Evolutionary conservation across 2,797 vertebrate genomes (phyloP).

Genomic region (Sebastes goodei): DNA sequence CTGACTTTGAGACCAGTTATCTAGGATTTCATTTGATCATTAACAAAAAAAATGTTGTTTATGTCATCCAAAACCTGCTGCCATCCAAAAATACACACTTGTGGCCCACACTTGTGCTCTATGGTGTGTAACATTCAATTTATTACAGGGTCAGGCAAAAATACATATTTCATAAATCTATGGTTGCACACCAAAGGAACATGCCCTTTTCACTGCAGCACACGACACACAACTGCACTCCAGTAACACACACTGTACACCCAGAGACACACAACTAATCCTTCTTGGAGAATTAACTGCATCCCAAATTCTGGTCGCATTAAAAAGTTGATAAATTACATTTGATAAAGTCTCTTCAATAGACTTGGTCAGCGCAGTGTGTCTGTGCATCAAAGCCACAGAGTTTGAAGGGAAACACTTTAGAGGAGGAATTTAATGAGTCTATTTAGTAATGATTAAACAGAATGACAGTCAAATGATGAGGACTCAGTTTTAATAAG

Average conservation of each 20-base stretch:
- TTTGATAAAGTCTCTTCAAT: slow-evolving; percentile 57
- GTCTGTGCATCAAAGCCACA: slow-evolving; percentile 35
- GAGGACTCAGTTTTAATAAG: slow-evolving; percentile 50
- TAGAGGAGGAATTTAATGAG: slow-evolving; percentile 57
- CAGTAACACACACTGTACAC: not conserved
- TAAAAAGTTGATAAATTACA: slow-evolving; percentile 65
- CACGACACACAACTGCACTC: not conserved
- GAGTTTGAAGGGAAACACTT: slow-evolving; percentile 55
- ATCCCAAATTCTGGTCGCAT: slow-evolving; percentile 48
- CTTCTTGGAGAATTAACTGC: slow-evolving; percentile 53
- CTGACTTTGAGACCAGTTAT: not conserved
- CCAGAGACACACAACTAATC: slow-evolving; percentile 30
- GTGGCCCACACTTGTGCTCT: not conserved
- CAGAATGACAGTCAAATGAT: slow-evolving; percentile 56
- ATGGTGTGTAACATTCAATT: slow-evolving; percentile 3
- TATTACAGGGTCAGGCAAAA: not conserved
- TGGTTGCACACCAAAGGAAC: not conserved
- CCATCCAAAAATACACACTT: not conserved
- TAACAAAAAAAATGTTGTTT: not conserved
- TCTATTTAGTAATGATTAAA: slow-evolving; percentile 64
- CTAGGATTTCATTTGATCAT: not conserved
- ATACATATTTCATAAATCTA: slow-evolving; percentile 12
- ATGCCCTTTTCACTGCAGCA: not conserved
- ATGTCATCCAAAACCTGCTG: not conserved
- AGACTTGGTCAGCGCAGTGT: slow-evolving; percentile 28